These are phyloP conservation scores for Acrocephalus scirpaceus DNA, from an alignment of 2,797 vertebrate genomes.

Conservation along the genomic window DNA sequence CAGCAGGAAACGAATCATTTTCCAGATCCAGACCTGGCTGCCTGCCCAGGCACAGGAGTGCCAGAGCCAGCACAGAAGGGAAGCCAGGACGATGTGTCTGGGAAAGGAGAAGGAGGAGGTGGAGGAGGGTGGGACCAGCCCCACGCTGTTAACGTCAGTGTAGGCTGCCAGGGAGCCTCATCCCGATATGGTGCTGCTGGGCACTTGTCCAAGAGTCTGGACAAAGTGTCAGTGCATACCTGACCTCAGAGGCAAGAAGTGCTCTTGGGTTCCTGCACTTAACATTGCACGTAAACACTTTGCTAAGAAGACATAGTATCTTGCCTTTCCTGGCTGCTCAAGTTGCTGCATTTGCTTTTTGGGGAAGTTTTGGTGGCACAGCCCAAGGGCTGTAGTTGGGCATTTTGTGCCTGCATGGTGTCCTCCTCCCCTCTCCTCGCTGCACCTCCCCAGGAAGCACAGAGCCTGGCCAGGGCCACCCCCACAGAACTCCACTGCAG, in stretches of 20 bases:
- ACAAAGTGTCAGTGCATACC: neutral
- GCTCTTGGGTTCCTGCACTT: neutral
- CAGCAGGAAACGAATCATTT: slow-evolving; percentile 59
- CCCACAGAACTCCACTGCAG: neutral
- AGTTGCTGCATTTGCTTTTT: neutral
- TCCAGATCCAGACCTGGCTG: slow-evolving; percentile 63
- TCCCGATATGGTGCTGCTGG: neutral
- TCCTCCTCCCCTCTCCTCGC: neutral
- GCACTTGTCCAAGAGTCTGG: slow-evolving; percentile 6
- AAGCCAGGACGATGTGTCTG: slow-evolving; percentile 30
- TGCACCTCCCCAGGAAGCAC: neutral
- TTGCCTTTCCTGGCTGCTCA: neutral
- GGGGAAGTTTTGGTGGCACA: rapidly evolving
- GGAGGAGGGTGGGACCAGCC: neutral
- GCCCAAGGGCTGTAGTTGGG: neutral
- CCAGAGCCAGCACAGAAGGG: slow-evolving; percentile 58
- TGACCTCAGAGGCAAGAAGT: neutral
- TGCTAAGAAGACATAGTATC: neutral
- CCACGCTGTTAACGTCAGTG: neutral
- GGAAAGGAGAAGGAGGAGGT: slow-evolving; percentile 8
- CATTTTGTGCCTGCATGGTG: neutral
- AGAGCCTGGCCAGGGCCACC: neutral
- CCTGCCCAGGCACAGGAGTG: slow-evolving; percentile 45
- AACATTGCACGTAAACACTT: neutral
- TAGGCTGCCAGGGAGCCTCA: neutral